Percentiles rank a stretch among this genome's conserved stretches.
Evolutionary conservation across 2,113 vertebrate species (phyloP).

Genomic region (Epinephelus lanceolatus): DNA sequence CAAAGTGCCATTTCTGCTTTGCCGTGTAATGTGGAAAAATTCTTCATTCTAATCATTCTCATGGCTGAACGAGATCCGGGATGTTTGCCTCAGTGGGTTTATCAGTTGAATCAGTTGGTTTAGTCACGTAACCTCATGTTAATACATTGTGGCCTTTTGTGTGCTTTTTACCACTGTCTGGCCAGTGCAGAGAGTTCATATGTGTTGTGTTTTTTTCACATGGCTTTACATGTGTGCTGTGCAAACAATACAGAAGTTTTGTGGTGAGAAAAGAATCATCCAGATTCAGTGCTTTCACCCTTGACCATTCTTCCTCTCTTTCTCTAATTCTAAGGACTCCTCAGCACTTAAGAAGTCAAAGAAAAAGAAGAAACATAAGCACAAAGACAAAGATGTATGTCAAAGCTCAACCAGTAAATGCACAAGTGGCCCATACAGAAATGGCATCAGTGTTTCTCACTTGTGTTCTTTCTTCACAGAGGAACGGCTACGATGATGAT

Average conservation of each 20-base stretch:
- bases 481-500: slow-evolving; percentile 88
- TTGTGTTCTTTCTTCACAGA: slow-evolving; percentile 81
- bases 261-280: neutral
- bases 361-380: slow-evolving; percentile 86
- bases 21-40: slow-evolving; percentile 17
- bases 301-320: slow-evolving; percentile 5
- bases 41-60: neutral
- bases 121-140: neutral
- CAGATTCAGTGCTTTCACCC: neutral
- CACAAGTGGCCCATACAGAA: neutral
- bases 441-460: slow-evolving; percentile 8
- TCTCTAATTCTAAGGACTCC: slow-evolving; percentile 72
- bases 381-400: slow-evolving; percentile 83
- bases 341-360: slow-evolving; percentile 80
- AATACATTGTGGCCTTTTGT: neutral
- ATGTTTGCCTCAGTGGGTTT: neutral
- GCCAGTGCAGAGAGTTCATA: neutral
- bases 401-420: neutral
- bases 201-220: neutral
- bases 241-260: neutral
- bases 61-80: neutral
- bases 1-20: slow-evolving; percentile 6
- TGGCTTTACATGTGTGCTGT: neutral
- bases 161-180: neutral
- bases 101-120: neutral